A percentile compares a stretch with the other conserved stretches of the same genome.
Conservation (phyloP, 2,888 invertebrate genomes). For the Didymodactylos carnosus region DNA sequence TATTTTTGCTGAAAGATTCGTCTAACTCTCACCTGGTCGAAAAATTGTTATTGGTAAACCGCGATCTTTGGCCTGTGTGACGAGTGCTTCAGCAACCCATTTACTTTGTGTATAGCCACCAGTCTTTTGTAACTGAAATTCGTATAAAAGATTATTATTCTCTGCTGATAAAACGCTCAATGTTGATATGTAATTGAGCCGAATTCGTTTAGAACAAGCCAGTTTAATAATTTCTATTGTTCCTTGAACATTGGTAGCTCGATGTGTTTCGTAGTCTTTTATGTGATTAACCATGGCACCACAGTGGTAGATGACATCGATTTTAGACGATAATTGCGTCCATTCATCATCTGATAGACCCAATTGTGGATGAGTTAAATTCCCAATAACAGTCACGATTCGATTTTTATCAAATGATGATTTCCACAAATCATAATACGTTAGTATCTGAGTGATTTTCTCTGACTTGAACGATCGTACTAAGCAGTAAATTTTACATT, state of each 20-base stretch:
- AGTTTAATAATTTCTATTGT: background rate
- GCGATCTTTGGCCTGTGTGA: slow-evolving; percentile 25
- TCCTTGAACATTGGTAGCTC: background rate
- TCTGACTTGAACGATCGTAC: background rate
- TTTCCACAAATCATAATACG: background rate
- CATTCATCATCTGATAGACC: background rate
- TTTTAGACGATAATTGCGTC: background rate
- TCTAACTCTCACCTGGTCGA: too few species aligned
- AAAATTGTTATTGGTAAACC: slow-evolving; percentile 31
- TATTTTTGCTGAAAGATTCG: too few species aligned
- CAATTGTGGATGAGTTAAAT: background rate
- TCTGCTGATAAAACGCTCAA: background rate
- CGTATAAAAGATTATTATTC: background rate
- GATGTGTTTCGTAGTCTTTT: background rate
- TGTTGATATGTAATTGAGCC: background rate
- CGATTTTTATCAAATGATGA: background rate
- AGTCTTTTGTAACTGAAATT: too few species aligned
- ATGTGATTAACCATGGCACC: background rate
- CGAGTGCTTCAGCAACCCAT: slow-evolving; percentile 36
- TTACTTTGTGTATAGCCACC: slow-evolving; percentile 36
- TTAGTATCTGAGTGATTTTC: background rate
- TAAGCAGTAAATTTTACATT: background rate
- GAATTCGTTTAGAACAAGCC: background rate
- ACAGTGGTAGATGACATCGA: background rate
- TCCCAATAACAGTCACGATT: background rate